Evolutionary conservation across 2,797 vertebrate species (phyloP).

Genomic region (Myotis vivesi): DNA sequence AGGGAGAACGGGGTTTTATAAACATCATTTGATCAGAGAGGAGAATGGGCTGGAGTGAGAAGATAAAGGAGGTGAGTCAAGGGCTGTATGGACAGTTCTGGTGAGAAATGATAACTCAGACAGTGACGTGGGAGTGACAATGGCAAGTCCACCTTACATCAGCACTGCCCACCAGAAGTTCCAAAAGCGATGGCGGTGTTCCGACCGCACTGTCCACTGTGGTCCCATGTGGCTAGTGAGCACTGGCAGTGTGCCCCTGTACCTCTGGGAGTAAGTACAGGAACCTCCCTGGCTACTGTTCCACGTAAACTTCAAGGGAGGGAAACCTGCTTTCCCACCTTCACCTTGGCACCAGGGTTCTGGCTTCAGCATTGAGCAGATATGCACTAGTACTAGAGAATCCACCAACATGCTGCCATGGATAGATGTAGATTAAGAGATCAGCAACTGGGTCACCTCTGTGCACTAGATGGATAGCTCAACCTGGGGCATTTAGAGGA

Average conservation of each 20-base stretch:
- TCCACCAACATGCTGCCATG: neutral
- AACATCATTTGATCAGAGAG: neutral
- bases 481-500: neutral
- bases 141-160: rapidly evolving
- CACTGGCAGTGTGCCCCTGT: neutral
- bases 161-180: rapidly evolving
- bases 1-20: neutral
- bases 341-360: neutral
- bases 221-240: neutral
- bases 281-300: neutral
- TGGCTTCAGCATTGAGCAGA: neutral
- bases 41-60: neutral
- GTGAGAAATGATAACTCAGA: neutral
- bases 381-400: slow-evolving; percentile 4
- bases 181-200: rapidly evolving
- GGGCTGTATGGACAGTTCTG: neutral
- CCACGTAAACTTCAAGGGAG: neutral
- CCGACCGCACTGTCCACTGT: rapidly evolving
- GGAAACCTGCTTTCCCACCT: neutral
- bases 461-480: neutral
- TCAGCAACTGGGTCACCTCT: neutral
- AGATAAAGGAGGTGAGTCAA: neutral
- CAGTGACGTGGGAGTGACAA: neutral
- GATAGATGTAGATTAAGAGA: neutral
- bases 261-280: neutral